These are phyloP conservation scores for Enteromius treurensis DNA, from an alignment of 2,797 vertebrate species.

Conservation along the genomic window DNA sequence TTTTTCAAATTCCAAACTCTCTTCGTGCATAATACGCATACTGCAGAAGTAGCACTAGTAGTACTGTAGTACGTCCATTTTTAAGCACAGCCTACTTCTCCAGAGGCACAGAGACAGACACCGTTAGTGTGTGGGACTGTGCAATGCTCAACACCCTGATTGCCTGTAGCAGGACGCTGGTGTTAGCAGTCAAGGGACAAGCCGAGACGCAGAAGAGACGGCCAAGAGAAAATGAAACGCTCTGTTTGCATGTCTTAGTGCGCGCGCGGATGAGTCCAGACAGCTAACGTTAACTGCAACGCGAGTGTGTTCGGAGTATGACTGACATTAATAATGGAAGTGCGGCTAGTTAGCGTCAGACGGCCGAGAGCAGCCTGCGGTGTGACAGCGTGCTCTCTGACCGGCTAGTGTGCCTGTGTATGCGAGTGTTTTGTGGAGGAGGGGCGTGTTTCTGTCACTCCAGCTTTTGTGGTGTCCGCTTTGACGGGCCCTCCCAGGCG, in stretches of 20 bases:
- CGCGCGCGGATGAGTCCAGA: neutral
- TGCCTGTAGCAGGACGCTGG: neutral
- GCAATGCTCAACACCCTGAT: neutral
- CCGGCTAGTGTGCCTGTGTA: neutral
- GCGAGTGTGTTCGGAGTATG: constrained; percentile 31
- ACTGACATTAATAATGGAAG: constrained; percentile 49
- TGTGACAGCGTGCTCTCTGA: constrained; percentile 18
- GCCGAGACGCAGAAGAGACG: neutral
- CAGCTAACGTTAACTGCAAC: constrained; percentile 8
- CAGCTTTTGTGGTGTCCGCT: constrained; percentile 38
- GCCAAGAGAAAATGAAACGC: constrained; percentile 1
- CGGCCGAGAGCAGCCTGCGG: neutral
- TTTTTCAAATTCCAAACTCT: neutral
- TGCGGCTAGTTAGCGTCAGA: constrained; percentile 19
- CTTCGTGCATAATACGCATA: neutral
- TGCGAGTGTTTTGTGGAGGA: constrained; percentile 13
- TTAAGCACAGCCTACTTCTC: neutral
- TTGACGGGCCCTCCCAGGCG: constrained; percentile 45
- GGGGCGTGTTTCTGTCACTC: constrained; percentile 45
- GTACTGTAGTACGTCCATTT: neutral
- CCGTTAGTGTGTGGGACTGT: neutral
- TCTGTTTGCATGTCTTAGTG: neutral
- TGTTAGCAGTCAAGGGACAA: constrained; percentile 23
- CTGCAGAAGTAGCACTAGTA: neutral
- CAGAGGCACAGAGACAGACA: neutral